Conservation (phyloP, 1,140 invertebrate species). For the Nebria ingens region DNA sequence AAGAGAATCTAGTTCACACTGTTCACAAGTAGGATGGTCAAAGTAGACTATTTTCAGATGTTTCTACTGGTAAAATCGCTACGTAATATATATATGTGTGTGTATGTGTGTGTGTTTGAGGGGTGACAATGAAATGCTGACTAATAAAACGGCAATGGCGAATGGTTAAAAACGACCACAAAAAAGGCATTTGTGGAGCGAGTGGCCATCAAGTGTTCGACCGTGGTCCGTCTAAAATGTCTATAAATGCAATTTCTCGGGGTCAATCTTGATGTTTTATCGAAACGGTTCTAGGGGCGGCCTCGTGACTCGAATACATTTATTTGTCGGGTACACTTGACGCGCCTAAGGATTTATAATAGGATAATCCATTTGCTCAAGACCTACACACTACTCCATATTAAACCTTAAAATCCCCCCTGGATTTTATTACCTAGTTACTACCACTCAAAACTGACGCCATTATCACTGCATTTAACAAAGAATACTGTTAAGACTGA, state of each 20-base stretch:
- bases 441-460: neutral
- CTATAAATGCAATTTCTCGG: constrained; percentile 7
- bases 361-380: constrained; percentile 3
- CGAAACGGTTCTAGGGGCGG: neutral
- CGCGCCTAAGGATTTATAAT: neutral
- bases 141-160: too few species aligned
- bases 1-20: too few species aligned
- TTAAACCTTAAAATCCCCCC: neutral
- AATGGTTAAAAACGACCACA: neutral
- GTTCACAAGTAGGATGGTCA: too few species aligned
- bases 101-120: too few species aligned
- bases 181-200: constrained; percentile 1
- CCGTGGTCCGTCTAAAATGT: too few species aligned
- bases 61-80: too few species aligned
- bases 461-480: neutral
- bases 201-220: too few species aligned
- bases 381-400: neutral
- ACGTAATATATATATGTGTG: too few species aligned
- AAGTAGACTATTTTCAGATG: too few species aligned
- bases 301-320: neutral
- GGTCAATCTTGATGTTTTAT: constrained; percentile 9
- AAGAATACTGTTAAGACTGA: neutral
- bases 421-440: neutral
- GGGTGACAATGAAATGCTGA: too few species aligned
- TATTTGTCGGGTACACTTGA: neutral